Evolutionary conservation across 2,888 invertebrate genomes (phyloP).

Genomic region (Zaprionus obscuricornis): DNA sequence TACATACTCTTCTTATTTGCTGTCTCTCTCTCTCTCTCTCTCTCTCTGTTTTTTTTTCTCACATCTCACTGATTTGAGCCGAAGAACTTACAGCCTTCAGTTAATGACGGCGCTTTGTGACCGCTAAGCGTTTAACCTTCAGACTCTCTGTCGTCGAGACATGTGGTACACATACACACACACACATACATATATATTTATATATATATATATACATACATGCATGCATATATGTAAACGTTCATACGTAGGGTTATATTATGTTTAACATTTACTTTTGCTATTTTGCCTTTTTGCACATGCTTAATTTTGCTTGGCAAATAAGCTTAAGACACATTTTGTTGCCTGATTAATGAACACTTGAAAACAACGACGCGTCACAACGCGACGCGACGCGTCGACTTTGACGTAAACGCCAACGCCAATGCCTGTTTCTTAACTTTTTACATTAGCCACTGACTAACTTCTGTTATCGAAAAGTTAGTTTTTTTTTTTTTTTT

Average conservation of each 20-base stretch:
- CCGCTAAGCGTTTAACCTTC: conserved; percentile 73
- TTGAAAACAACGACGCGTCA: conserved; percentile 21
- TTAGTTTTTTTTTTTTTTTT: conserved; percentile 6
- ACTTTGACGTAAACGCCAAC: too few species aligned
- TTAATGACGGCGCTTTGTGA: conserved; percentile 76
- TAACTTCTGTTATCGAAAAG: conserved; percentile 14
- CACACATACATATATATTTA: conserved; percentile 6
- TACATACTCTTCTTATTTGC: too few species aligned
- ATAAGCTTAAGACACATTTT: conserved; percentile 60
- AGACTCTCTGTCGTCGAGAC: conserved; percentile 44
- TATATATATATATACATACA: neutral
- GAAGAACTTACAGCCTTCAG: conserved; percentile 34
- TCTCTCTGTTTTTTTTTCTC: too few species aligned
- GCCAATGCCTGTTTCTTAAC: conserved; percentile 11
- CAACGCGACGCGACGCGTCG: too few species aligned
- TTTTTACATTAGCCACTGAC: conserved; percentile 21
- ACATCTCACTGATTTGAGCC: conserved; percentile 2
- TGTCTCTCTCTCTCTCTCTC: too few species aligned
- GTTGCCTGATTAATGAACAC: conserved; percentile 61
- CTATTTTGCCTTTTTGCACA: conserved; percentile 38
- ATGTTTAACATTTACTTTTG: conserved; percentile 57
- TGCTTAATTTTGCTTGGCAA: conserved; percentile 57
- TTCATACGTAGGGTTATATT: too few species aligned
- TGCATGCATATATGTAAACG: conserved; percentile 10
- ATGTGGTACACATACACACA: conserved; percentile 27